Base-by-base conservation (phyloP, 2,888 invertebrate species). In the Seira musarum region DNA sequence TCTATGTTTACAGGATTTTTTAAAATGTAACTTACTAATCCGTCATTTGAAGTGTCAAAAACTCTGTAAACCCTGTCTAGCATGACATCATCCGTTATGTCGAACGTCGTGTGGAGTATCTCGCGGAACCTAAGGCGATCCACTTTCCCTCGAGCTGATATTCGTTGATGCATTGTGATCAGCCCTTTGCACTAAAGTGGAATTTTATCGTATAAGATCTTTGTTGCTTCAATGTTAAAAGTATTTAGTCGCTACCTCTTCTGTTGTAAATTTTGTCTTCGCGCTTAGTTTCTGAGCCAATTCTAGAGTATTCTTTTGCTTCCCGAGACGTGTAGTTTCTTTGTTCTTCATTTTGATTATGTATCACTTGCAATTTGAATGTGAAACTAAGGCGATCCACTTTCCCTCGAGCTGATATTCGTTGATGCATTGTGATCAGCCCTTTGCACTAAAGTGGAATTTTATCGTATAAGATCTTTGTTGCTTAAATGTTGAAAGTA, bases 11-110 rank as follows among this genome's bases (percentile, higher is more conserved):
- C 30, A 30, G 8, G 30, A 30, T 30, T 30, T 30, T 30, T 2
- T 30, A 30, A 8, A 30, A n/a, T n/a, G n/a, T n/a, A n/a, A 19
- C 82, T 78, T 79, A 82, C 82, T 53, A 75, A n/a, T 49, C 82
- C 82, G 57, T 82, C 79, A 46, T 79, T 79, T 19, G 40, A 71
- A 6, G 53, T 25, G 57, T 82, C 82, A 67, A 82, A 82, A 24
- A 79, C 79, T 24, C 75, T 70, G 25, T 79, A 82, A 0, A 82
- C 79, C 40, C 79, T 35, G 24, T 82, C 82, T 57, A 82, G 22
- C 82, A 82, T 82, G 2, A 82, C 82, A 40, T 82, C 82, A 63
- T 82, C 79, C 1, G 82, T 82, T n/a, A 82, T 82, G 35, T 79
- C 65, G 63, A 82, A 82, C 0, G 82, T 75, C 17, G 75, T 46